Base-by-base conservation (phyloP, 1,140 invertebrate species). In the Halyomorpha halys region DNA sequence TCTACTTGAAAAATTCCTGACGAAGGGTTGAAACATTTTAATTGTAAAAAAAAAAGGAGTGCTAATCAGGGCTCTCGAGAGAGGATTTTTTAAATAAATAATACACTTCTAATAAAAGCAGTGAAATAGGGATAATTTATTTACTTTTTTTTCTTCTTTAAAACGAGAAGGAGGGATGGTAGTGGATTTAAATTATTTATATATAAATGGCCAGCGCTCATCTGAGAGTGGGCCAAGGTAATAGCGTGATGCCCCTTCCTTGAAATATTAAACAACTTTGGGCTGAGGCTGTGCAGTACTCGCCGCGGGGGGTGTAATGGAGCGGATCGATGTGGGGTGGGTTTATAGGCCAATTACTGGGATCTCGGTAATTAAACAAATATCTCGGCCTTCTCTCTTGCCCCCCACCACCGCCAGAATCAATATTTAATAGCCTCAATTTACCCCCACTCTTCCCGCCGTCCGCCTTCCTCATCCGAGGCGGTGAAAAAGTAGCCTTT, bases 371-470 rank as follows among this genome's bases (percentile, higher is more conserved):
- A 56, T 56, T 56, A 56, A 56, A 56, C 53, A 56, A 56, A 56
- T 56, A 56, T 56, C 53, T 56, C 53, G 18, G 53, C 53, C 53
- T 56, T 56, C 19, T 21, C 47, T 21, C 47, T 21, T 49, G n/a
- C 47, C 47, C 47, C 23, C 53, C 53, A 19, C 53, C 23, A 16
- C 53, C 18, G 53, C 53, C 53, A 56, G 53, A 56, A 56, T 56
- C 53, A 56, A 56, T 56, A 56, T 56, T 56, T 56, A 56, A 56
- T 56, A 56, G 53, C 53, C 53, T 56, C 53, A 56, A 56, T 56
- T 56, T 56, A 56, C 53, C 53, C 53, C 53, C 53, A 56, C 53
- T 56, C 18, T 5, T 9, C 15, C 53, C 51, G n/a, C 19, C 27
- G 27, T 13, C 11, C 34, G 34, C 34, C 34, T 39, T 39, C 34